Percentiles rank a stretch among this genome's conserved stretches.
These are phyloP conservation scores for Atherinomorus stipes DNA, from an alignment of 2,113 vertebrate genomes.

Conservation along the genomic window DNA sequence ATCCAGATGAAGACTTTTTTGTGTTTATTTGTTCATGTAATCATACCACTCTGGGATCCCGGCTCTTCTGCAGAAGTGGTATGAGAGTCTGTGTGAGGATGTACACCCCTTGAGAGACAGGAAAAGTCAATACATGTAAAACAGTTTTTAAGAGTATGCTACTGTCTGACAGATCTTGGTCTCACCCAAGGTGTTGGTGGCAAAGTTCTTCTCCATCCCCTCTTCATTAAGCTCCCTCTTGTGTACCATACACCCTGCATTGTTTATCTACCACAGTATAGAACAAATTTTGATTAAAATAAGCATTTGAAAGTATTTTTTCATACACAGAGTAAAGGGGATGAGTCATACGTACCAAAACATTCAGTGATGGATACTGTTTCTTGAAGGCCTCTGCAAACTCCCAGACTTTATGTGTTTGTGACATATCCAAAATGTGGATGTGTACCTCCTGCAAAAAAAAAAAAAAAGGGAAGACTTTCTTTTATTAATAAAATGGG, in stretches of 20 bases:
- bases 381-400: slow-evolving; percentile 81
- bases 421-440: slow-evolving; percentile 80
- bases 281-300: not conserved
- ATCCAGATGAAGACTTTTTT: slow-evolving; percentile 45
- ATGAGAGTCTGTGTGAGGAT: slow-evolving; percentile 81
- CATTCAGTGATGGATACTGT: slow-evolving; percentile 75
- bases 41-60: slow-evolving; percentile 81
- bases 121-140: not conserved
- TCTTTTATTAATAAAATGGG: not conserved
- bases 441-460: slow-evolving; percentile 76
- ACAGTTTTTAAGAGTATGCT: not conserved
- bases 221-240: slow-evolving; percentile 75
- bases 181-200: slow-evolving; percentile 83
- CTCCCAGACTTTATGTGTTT: slow-evolving; percentile 77
- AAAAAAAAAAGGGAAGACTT: not conserved
- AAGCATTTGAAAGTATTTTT: not conserved
- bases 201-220: slow-evolving; percentile 82
- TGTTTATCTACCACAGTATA: slow-evolving; percentile 77
- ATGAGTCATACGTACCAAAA: slow-evolving; percentile 70
- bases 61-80: slow-evolving; percentile 80
- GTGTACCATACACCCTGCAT: slow-evolving; percentile 81
- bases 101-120: slow-evolving; percentile 68
- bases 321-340: not conserved
- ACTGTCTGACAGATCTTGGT: not conserved
- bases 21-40: slow-evolving; percentile 12